phyloP scores from a whole-genome alignment of 2,888 invertebrate genomes.

The Drosophila paramelanica region DNA sequence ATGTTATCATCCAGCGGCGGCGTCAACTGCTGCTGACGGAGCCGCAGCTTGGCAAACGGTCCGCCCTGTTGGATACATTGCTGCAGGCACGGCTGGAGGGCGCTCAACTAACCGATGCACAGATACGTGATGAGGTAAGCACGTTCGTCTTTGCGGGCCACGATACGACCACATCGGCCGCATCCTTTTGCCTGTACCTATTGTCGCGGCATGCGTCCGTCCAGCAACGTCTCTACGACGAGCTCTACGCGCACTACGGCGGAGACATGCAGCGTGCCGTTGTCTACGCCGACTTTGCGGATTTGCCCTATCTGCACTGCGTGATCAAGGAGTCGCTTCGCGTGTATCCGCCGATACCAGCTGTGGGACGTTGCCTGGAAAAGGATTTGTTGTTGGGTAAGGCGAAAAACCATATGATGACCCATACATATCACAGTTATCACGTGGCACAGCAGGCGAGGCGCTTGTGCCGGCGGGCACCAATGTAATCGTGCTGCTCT shows the following conservation, averaged over 20 bases:
- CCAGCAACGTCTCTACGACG: constrained; percentile 79
- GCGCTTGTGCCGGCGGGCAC: constrained; percentile 74
- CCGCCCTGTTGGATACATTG: constrained; percentile 89
- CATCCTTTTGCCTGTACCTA: constrained; percentile 80
- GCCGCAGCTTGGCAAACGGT: constrained; percentile 40
- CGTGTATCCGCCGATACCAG: constrained; percentile 88
- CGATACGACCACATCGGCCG: constrained; percentile 84
- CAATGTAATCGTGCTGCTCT: constrained; percentile 80
- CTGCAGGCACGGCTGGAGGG: constrained; percentile 87
- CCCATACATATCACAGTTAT: too few species aligned
- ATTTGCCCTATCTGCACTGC: constrained; percentile 86
- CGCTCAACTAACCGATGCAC: constrained; percentile 86
- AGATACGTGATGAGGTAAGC: constrained; percentile 89
- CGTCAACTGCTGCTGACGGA: constrained; percentile 52
- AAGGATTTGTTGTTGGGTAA: constrained; percentile 86
- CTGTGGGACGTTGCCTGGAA: constrained; percentile 87
- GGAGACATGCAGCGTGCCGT: constrained; percentile 57
- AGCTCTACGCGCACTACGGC: constrained; percentile 75
- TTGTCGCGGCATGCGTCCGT: constrained; percentile 77
- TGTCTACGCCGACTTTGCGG: constrained; percentile 67
- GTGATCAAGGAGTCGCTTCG: constrained; percentile 89
- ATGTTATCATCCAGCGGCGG: constrained; percentile 86
- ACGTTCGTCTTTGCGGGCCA: constrained; percentile 89
- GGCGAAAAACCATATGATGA: neutral
- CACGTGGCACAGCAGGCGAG: constrained; percentile 30